These are phyloP conservation scores for Napeogenes inachia DNA, from an alignment of 2,888 invertebrate genomes.

Conservation along the genomic window DNA sequence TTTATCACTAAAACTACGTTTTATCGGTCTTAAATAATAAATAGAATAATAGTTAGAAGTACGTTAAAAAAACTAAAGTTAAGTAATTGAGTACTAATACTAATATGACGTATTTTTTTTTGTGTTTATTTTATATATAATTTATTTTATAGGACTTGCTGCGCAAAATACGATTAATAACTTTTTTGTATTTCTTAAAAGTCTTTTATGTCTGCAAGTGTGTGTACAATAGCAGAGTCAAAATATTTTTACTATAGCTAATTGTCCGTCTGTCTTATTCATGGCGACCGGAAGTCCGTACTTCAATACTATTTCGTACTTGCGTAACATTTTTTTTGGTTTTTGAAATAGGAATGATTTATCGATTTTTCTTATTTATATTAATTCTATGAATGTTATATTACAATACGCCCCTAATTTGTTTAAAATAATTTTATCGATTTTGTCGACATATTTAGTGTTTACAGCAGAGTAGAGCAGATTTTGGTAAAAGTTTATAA, in stretches of 20 bases:
- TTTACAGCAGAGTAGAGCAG: too few species aligned
- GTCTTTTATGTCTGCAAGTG: conserved; percentile 57
- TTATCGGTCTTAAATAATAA: too few species aligned
- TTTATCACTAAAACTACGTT: too few species aligned
- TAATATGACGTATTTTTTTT: not conserved
- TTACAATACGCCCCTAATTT: not conserved
- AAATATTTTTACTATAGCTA: conserved; percentile 59
- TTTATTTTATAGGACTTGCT: too few species aligned
- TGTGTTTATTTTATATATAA: not conserved
- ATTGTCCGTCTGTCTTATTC: conserved; percentile 49
- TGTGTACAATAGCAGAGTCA: conserved; percentile 55
- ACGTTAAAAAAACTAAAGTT: too few species aligned
- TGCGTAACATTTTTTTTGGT: conserved; percentile 39
- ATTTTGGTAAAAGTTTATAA: too few species aligned
- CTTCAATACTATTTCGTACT: conserved; percentile 39
- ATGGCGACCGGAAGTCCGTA: conserved; percentile 54
- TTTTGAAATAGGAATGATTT: conserved; percentile 41
- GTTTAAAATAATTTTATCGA: not conserved
- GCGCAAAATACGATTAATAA: conserved; percentile 4
- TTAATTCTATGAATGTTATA: not conserved
- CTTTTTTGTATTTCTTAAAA: conserved; percentile 47
- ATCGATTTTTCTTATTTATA: conserved; percentile 38
- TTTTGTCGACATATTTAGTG: too few species aligned
- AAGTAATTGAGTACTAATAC: too few species aligned
- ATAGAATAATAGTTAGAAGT: too few species aligned